A percentile compares a stretch with the other conserved stretches of the same genome.
These are phyloP conservation scores for Acanthurus leucopareius DNA, from an alignment of 2,797 vertebrate species.

Conservation along the genomic window DNA sequence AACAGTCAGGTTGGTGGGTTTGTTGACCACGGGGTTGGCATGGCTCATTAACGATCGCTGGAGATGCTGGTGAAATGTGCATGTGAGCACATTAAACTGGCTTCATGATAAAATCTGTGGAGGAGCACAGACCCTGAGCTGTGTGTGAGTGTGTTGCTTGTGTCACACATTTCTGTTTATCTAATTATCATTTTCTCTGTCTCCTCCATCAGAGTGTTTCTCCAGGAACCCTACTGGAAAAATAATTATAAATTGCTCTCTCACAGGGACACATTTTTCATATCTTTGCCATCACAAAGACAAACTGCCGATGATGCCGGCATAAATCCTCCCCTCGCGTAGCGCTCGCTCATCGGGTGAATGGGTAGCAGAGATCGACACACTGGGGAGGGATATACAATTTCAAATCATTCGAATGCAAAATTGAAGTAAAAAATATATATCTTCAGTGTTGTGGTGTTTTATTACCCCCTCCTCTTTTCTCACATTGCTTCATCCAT, in stretches of 20 bases:
- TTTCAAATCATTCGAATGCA: slow-evolving; percentile 67
- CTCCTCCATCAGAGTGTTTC: slow-evolving; percentile 37
- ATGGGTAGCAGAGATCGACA: slow-evolving; percentile 26
- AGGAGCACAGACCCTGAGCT: slow-evolving; percentile 1
- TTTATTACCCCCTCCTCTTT: slow-evolving; percentile 40
- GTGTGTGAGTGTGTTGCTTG: background rate
- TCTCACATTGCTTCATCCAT: slow-evolving; percentile 55
- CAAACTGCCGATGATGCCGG: slow-evolving; percentile 54
- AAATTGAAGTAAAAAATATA: slow-evolving; percentile 56
- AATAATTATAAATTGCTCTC: slow-evolving; percentile 69
- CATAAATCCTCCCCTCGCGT: slow-evolving; percentile 40
- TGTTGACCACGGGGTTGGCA: slow-evolving; percentile 30
- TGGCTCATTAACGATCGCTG: slow-evolving; percentile 33
- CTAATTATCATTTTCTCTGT: slow-evolving; percentile 56
- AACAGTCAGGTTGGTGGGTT: background rate
- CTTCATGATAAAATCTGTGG: slow-evolving; percentile 7
- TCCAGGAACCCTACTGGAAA: slow-evolving; percentile 41
- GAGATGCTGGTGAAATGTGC: slow-evolving; percentile 21
- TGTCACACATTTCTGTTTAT: slow-evolving; percentile 51
- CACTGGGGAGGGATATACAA: slow-evolving; percentile 46
- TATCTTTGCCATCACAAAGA: slow-evolving; percentile 58
- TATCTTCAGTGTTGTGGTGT: slow-evolving; percentile 25
- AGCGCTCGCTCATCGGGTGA: slow-evolving; percentile 31
- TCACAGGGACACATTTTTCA: slow-evolving; percentile 57
- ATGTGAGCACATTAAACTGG: slow-evolving; percentile 4